Base-by-base conservation (phyloP, 1,140 invertebrate species). In the Drosophila repleta region DNA sequence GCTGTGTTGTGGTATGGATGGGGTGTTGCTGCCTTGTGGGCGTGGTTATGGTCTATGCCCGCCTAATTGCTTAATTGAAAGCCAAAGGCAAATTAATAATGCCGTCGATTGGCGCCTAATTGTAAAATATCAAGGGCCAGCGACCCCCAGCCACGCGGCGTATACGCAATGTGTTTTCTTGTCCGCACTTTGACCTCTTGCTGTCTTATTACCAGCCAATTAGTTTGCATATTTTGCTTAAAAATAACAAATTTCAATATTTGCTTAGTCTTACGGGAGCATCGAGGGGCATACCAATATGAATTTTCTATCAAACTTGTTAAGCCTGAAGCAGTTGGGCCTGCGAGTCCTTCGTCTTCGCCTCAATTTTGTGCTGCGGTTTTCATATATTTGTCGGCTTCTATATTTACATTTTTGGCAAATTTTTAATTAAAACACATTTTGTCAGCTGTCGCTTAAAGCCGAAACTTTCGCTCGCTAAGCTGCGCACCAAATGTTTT, bases 71-170 rank as follows among this genome's bases (percentile, higher is more conserved):
- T 75, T 87, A 82, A 87, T 85, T 85, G 71, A 82, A 85, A 85
- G 78, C 78, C 70, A 78, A 45, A 87, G 71, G 74, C 74, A 78
- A 85, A 85, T 87, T 87, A 87, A 87, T 87, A 87, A 87, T 87
- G 78, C 58, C 74, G 62, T 73, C 81, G 67, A 85, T 85, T 85
- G 82, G 46, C 79, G 71, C 71, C 79, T 88, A 82, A 87, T 88
- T 87, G 81, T 85, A 75, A 80, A 88, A 82, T 82, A 88, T 80
- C 56, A 87, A 87, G 72, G 73, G 82, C 37, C 76, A 48, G 11
- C 46, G 51, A 56, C 53, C 71, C 55, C 57, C 70, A 82, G 41
- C 17, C 4, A 45, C 8, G 10, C 72, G 41, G 75, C 78, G 82
- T 88, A 82, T 88, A 88, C 78, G 83, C 79, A 73, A 87, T 69